A percentile compares a stretch with the other conserved stretches of the same genome.
Evolutionary conservation across 2,888 invertebrate genomes (phyloP).

Genomic region (Gasteruption jaculator): DNA sequence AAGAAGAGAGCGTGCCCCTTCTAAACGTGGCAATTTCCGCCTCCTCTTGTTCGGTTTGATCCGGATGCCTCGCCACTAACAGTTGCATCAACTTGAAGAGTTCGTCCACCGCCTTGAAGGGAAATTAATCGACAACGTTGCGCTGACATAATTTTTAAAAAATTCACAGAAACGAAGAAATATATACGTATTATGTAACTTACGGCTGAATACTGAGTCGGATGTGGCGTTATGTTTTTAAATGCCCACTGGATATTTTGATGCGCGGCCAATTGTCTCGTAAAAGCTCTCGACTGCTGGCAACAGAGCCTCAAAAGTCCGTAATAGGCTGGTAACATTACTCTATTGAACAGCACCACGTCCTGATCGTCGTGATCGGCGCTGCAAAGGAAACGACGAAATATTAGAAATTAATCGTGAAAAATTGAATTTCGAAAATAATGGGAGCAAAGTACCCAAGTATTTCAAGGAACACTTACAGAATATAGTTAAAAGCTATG

Average conservation of each 20-base stretch:
- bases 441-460: background rate
- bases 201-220: constrained; percentile 82
- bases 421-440: constrained; percentile 4
- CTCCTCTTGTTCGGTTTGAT: constrained; percentile 70
- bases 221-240: constrained; percentile 93
- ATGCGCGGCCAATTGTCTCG: constrained; percentile 82
- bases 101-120: constrained; percentile 76
- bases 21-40: constrained; percentile 83
- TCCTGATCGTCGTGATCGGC: constrained; percentile 97
- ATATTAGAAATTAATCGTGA: constrained; percentile 11
- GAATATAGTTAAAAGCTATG: constrained; percentile 93
- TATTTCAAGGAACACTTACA: constrained; percentile 63
- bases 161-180: background rate
- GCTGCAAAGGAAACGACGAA: constrained; percentile 53
- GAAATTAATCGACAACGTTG: constrained; percentile 1
- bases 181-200: constrained; percentile 25
- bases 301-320: constrained; percentile 87
- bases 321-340: constrained; percentile 90
- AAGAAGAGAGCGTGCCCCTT: constrained; percentile 80
- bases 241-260: constrained; percentile 97
- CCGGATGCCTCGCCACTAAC: constrained; percentile 79
- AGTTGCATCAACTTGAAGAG: constrained; percentile 85
- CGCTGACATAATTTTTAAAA: background rate
- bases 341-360: constrained; percentile 88
- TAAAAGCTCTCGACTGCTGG: constrained; percentile 80